phyloP scores from a whole-genome alignment of 2,888 invertebrate species.

The Acronicta psi region DNA sequence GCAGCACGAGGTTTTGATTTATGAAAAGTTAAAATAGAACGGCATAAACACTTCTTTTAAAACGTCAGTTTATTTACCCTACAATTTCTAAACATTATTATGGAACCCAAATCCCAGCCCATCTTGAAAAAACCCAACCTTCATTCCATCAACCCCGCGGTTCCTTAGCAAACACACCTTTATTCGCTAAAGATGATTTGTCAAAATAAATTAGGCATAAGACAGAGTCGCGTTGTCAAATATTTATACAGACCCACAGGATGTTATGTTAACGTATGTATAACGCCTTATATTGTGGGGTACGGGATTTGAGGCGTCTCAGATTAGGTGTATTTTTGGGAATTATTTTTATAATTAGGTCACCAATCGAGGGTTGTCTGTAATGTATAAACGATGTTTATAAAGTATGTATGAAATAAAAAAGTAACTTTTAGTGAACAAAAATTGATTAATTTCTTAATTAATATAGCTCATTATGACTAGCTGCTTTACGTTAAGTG shows the following conservation, averaged over 20 bases:
- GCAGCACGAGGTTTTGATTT: too few relatives aligned
- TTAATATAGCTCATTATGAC: too few relatives aligned
- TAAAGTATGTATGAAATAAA: too few relatives aligned
- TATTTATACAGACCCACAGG: slow-evolving; percentile 77
- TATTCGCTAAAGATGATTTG: slow-evolving; percentile 81
- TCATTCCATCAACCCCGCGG: slow-evolving; percentile 41
- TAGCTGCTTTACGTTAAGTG: too few relatives aligned
- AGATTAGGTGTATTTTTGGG: too few relatives aligned
- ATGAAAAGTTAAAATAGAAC: too few relatives aligned
- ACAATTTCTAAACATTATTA: slow-evolving; percentile 17
- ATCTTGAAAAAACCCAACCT: slow-evolving; percentile 35
- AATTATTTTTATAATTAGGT: too few relatives aligned
- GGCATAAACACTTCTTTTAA: too few relatives aligned
- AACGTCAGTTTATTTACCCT: not conserved
- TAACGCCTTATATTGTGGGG: slow-evolving; percentile 53
- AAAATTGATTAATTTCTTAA: too few relatives aligned
- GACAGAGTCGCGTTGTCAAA: slow-evolving; percentile 82
- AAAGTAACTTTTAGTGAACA: too few relatives aligned
- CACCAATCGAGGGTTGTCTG: too few relatives aligned
- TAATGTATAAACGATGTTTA: too few relatives aligned
- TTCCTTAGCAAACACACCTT: slow-evolving; percentile 69
- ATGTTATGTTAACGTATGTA: slow-evolving; percentile 73
- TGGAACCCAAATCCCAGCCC: slow-evolving; percentile 25
- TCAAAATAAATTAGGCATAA: slow-evolving; percentile 89
- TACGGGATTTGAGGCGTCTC: slow-evolving; percentile 21